Evolutionary conservation across 2,888 invertebrate genomes (phyloP), one percentile per base, ranked within the genome.

Genomic region (Cotesia congregata): DNA sequence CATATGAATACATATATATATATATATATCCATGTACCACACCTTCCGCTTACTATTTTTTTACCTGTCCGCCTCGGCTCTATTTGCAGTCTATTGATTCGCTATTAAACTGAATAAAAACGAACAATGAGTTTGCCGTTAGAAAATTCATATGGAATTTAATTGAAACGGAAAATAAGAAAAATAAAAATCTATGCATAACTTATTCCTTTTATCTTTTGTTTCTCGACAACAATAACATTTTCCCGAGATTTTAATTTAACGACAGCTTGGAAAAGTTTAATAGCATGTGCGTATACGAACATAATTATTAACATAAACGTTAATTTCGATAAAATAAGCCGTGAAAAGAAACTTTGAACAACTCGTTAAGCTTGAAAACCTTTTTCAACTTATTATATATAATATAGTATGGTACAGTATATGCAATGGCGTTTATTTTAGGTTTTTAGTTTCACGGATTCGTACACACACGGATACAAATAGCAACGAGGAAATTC

Each of bases 1-100:
- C 41, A 70, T 20, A 41, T 50, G 30, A 1, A 15, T 41, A 15
- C 50, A 68, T 41, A 15, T n/a, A 41, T 50, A 38, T 4, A 15
- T 41, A 40, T 15, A 68, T 41, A 15, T n/a, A 41, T 68, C 6
- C 17, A 40, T 9, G 40, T 59, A 20, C 12, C 30, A 65, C 65
- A 38, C 65, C 65, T 65, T 38, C 61, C 61, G 6, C 7, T 30
- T 39, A 12, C 12, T 12, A 12, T 12, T 50, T 73, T 73, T 72
- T 73, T 73, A 20, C 15, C 50, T 39, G 59, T 73, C 64, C 39
- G 6, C 70, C 70, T 50, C 20, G 12, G 59, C 70, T 50, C 15
- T 73, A 50, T 73, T 50, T 17, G 65, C 50, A 15, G 73, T 73
- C 59, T 73, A 67, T 73, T n/a, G 67, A 73, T 73, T 17, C 65